Conservation (phyloP, 1,140 invertebrate genomes). For the Brachionus sp. region DNA sequence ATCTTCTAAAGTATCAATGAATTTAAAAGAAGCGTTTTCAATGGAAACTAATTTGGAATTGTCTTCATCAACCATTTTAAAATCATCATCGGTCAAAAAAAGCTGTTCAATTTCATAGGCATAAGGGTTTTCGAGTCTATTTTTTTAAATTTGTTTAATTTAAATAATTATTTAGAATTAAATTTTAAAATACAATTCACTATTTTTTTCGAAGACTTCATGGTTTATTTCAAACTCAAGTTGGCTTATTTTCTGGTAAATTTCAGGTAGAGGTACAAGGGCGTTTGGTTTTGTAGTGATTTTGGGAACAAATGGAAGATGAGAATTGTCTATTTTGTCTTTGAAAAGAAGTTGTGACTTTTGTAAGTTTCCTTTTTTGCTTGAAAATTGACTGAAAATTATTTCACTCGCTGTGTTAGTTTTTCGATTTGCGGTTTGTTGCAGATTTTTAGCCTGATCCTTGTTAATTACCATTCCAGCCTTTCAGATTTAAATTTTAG, state of each 20-base stretch:
- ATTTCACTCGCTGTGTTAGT: slow-evolving; percentile 63
- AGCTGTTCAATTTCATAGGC: slow-evolving; percentile 26
- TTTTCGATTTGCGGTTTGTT: slow-evolving; percentile 44
- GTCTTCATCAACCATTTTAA: not conserved
- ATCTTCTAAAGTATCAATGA: slow-evolving; percentile 68
- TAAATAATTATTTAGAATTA: not conserved
- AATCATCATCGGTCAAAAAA: not conserved
- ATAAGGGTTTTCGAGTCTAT: slow-evolving; percentile 14
- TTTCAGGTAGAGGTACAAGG: slow-evolving; percentile 68
- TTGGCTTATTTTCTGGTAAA: slow-evolving; percentile 49
- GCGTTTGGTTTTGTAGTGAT: slow-evolving; percentile 84
- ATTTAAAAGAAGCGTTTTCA: slow-evolving; percentile 66
- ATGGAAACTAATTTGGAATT: slow-evolving; percentile 54
- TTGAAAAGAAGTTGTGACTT: slow-evolving; percentile 79
- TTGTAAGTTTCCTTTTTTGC: slow-evolving; percentile 67
- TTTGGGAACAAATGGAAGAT: slow-evolving; percentile 72
- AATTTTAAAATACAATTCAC: slow-evolving; percentile 48
- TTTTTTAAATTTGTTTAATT: slow-evolving; percentile 47
- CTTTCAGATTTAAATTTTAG: not conserved
- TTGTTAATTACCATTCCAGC: not conserved
- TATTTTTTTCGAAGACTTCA: not conserved
- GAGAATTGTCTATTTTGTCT: slow-evolving; percentile 76
- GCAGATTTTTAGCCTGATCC: slow-evolving; percentile 32
- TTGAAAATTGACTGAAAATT: slow-evolving; percentile 65
- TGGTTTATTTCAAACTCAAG: slow-evolving; percentile 47